Conservation (phyloP, 2,797 vertebrate genomes). For the Anabacerthia variegaticeps region DNA sequence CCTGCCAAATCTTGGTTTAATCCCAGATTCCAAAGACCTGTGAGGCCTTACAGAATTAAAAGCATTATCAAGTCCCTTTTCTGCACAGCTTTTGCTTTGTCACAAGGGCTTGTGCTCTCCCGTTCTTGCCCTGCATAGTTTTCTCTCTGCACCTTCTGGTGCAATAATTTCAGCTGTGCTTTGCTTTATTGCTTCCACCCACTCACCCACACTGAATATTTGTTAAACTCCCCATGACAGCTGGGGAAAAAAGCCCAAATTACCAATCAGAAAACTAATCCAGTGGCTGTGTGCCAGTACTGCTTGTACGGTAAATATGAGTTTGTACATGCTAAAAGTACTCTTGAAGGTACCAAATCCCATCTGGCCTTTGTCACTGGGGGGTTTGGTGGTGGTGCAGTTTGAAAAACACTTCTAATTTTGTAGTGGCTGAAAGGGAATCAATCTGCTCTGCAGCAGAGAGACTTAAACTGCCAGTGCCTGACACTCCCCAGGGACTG, state of each 20-base stretch:
- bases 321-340: background rate
- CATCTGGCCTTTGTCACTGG: background rate
- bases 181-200: slow-evolving; percentile 48
- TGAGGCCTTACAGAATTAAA: background rate
- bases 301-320: background rate
- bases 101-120: background rate
- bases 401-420: background rate
- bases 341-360: background rate
- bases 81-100: slow-evolving; percentile 33
- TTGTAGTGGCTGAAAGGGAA: background rate
- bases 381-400: background rate
- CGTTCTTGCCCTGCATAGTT: background rate
- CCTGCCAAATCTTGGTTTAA: background rate
- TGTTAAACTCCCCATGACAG: slow-evolving; percentile 37
- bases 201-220: slow-evolving; percentile 33
- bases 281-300: background rate
- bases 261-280: slow-evolving; percentile 27
- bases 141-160: slow-evolving; percentile 13
- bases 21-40: background rate
- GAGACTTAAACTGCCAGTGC: background rate
- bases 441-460: background rate
- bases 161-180: slow-evolving; percentile 28
- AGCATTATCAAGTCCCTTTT: background rate
- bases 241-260: slow-evolving; percentile 22
- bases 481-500: slow-evolving; percentile 31